Evolutionary conservation across 2,113 vertebrate species (phyloP), one percentile per base, ranked within the genome.

Genomic region (Bubo scandiacus): DNA sequence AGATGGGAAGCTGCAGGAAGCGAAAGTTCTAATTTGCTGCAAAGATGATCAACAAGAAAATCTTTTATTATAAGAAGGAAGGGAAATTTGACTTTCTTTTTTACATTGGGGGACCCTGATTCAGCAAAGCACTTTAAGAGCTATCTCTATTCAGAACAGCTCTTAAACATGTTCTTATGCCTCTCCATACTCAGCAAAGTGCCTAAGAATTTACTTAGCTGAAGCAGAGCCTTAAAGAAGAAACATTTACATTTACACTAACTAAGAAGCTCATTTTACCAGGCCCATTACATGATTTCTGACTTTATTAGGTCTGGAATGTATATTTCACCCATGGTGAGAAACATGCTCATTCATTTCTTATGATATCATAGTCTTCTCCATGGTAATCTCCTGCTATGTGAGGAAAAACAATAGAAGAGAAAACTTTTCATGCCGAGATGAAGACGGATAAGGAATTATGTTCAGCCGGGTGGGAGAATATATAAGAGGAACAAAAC

Each of bases 261-360:
- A 71, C 57, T 77, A 71, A 93, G 72, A 74, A 68, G 43, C 75
- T 95, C 70, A 3, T 96, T 93, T 90, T 84, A 94, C 88, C 92
- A 79, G 43, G 79, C 71, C 89, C 22, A 75, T 92, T 90, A 96
- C 74, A 95, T 96, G 71, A 92, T 67, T 94, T 83, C 86, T 96
- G 91, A 92, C 92, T 97, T 97, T 88, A 96, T 95, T 96, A 96
- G 88, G 82, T 75, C 95, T 95, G 88, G 95, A 96, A 96, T 62
- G 68, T 85, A 89, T 94, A 92, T 96, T 94, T 92, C 82, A 96
- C 86, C 92, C 95, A 92, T 95, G 87, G 91, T 93, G 90, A 81
- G 82, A 93, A 93, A 96, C 89, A 94, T 91, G 58, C 72, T 94
- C 96, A 96, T 96, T 95, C 85, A 93, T 96, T 97, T 93, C 92